Percentiles rank a stretch among this genome's conserved stretches.
Conservation (phyloP, 2,113 vertebrate genomes). For the Crotalus tigris region DNA sequence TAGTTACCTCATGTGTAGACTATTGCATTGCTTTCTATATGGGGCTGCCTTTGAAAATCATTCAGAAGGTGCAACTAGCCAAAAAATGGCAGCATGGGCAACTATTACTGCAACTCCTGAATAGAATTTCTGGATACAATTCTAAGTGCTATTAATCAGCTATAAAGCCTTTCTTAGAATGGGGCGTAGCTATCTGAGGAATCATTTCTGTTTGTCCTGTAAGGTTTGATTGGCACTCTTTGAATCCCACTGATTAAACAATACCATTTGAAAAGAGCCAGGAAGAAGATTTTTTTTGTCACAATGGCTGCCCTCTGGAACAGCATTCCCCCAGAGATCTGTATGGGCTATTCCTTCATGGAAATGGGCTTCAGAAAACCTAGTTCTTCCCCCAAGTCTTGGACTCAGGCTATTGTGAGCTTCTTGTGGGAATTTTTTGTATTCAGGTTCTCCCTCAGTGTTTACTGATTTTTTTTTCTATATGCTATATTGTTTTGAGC, state of each 20-base stretch:
- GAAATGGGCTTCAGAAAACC: background rate
- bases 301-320: background rate
- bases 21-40: background rate
- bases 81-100: background rate
- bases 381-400: background rate
- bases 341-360: background rate
- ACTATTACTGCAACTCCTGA: background rate
- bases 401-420: background rate
- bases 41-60: background rate
- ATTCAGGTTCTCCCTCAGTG: background rate
- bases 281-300: background rate
- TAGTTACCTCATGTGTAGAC: background rate
- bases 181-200: background rate
- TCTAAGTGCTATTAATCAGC: background rate
- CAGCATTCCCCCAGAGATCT: background rate
- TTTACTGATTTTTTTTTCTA: background rate
- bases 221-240: background rate
- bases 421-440: background rate
- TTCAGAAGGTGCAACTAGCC: background rate
- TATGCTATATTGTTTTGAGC: background rate
- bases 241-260: background rate
- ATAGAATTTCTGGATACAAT: background rate
- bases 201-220: background rate
- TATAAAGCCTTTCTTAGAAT: background rate
- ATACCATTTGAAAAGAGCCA: background rate